Evolutionary conservation across 2,113 vertebrate genomes (phyloP).

Genomic region (Tachycineta bicolor): DNA sequence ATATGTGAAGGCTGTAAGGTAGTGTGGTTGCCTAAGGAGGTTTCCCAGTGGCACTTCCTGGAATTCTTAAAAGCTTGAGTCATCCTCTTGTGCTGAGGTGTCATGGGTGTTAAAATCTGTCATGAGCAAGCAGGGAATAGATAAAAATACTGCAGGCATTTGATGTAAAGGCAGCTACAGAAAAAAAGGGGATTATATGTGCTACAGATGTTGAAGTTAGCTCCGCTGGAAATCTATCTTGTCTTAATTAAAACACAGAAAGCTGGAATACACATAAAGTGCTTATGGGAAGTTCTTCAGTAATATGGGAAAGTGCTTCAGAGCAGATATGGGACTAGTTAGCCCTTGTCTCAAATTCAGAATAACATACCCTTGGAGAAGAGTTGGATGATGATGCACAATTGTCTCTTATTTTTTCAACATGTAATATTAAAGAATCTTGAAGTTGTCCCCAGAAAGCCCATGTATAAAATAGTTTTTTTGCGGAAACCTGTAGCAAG

Average conservation of each 20-base stretch:
- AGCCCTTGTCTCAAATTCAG: background rate
- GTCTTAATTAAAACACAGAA: background rate
- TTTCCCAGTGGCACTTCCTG: background rate
- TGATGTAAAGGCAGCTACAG: background rate
- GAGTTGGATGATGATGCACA: background rate
- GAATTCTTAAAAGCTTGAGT: background rate
- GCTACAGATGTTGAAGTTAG: constrained; percentile 23
- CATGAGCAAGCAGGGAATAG: background rate
- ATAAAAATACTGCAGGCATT: constrained; percentile 14
- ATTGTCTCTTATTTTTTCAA: background rate
- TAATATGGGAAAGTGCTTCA: background rate
- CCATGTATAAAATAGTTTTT: background rate
- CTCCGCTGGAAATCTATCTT: background rate
- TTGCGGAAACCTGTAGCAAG: background rate
- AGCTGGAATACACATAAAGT: background rate
- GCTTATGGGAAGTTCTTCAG: background rate
- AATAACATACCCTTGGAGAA: background rate
- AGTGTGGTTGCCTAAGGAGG: background rate
- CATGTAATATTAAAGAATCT: background rate
- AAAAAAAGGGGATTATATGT: background rate
- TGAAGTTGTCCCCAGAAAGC: background rate
- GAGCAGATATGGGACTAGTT: background rate
- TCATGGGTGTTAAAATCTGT: background rate
- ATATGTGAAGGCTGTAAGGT: background rate
- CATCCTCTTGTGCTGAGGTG: background rate